Evolutionary conservation across 2,797 vertebrate species (phyloP), one percentile per base, ranked within the genome.

Genomic region (Tragelaphus eurycerus): DNA sequence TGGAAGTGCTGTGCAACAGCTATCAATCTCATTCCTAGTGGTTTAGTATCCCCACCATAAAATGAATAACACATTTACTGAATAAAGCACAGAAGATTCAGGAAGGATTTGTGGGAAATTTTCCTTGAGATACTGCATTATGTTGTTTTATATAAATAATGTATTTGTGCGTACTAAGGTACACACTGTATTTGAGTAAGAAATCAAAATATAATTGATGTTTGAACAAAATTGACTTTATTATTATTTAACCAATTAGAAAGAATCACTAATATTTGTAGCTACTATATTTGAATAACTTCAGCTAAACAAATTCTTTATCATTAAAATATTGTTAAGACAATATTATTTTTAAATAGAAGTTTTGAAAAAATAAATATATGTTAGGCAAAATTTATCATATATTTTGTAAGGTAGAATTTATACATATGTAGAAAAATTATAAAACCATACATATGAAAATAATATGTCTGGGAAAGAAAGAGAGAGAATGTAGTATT

Each of bases 291-390:
- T 86, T 96, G 7, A 93, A n/a, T 62, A 93, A 92, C 23, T 23
- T 54, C 1, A 86, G 2, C 23, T 88, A 89, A 52, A 90, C 71
- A 93, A 67, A 89, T 19, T 60, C 10, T 3, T 85, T 91, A 7
- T 27, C 10, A 29, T 90, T 88, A 84, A 90, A 93, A 57, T 84
- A 60, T 34, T 89, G 11, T 29, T 62, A 79, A 94, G 4, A 59
- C 71, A 55, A 55, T 59, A 7, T 94, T 11, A 87, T 62, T 95
- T 96, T 93, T 60, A 89, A 96, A 79, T 76, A 59, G 96, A 86
- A 38, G 16, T 7, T 54, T 0, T 0, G 50, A 93, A 91, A n/a
- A 1, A 3, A 85, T 71, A 54, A 97, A 90, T 55, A 23, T 14
- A 29, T 52, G 6, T 48, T 15, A 79, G 19, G 15, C n/a, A 90